Percentiles rank a stretch among this genome's conserved stretches.
These are phyloP conservation scores for Acleris holmiana DNA, from an alignment of 2,888 invertebrate species.

Conservation along the genomic window DNA sequence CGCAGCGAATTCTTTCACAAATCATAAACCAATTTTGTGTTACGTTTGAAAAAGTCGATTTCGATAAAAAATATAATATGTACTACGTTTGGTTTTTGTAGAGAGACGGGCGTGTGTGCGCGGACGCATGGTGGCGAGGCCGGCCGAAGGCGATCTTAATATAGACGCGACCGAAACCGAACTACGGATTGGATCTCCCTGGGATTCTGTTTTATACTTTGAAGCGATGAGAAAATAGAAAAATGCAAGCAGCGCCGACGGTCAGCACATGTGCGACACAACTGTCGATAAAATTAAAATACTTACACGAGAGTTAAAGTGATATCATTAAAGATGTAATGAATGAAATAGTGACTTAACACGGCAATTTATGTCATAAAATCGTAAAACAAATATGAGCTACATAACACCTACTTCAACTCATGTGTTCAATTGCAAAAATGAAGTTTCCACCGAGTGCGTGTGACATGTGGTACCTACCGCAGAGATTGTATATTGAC, in stretches of 20 bases:
- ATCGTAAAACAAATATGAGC: no score
- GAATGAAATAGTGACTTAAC: no score
- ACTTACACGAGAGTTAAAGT: no score
- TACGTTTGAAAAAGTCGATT: conserved; percentile 61
- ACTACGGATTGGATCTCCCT: conserved; percentile 67
- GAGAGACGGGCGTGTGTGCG: conserved; percentile 67
- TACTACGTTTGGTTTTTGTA: conserved; percentile 78
- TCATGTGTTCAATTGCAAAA: conserved; percentile 33
- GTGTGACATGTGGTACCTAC: conserved; percentile 35
- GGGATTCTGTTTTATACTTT: conserved; percentile 69
- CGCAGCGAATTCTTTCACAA: conserved; percentile 38
- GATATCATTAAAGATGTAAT: no score
- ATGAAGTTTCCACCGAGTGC: conserved; percentile 37
- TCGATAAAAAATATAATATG: conserved; percentile 79
- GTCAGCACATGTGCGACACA: conserved; percentile 51
- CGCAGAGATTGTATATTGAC: not conserved
- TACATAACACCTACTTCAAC: no score
- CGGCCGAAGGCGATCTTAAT: conserved; percentile 75
- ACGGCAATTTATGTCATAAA: no score
- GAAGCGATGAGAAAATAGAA: conserved; percentile 49
- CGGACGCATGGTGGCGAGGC: conserved; percentile 74
- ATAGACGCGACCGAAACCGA: conserved; percentile 71
- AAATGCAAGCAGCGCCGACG: conserved; percentile 49
- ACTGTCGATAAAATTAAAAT: conserved; percentile 41
- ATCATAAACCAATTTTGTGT: conserved; percentile 49